Evolutionary conservation across 2,888 invertebrate species (phyloP).

Genomic region (Lottia scabra): DNA sequence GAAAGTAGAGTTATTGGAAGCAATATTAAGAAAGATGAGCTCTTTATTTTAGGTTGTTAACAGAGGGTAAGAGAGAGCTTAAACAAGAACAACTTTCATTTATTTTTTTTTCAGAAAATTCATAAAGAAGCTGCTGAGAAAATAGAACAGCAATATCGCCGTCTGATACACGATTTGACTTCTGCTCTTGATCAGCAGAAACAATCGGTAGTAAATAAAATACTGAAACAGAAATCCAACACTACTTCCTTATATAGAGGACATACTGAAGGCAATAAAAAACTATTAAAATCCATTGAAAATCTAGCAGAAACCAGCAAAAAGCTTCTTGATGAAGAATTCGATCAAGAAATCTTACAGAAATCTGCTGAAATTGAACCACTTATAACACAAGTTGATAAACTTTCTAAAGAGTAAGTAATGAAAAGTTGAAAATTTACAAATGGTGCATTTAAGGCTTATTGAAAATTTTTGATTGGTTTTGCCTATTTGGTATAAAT

Average conservation of each 20-base stretch:
- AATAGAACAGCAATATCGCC: conserved; percentile 51
- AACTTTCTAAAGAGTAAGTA: conserved; percentile 29
- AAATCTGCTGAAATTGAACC: conserved; percentile 43
- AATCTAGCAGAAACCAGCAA: conserved; percentile 43
- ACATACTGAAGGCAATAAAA: conserved; percentile 41
- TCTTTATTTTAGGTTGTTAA: too few relatives aligned
- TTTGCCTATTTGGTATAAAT: too few relatives aligned
- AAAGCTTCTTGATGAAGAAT: conserved; percentile 46
- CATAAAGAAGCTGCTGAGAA: conserved; percentile 48
- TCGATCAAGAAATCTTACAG: conserved; percentile 41
- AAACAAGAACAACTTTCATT: too few relatives aligned
- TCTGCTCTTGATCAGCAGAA: conserved; percentile 46
- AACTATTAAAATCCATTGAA: conserved; percentile 41
- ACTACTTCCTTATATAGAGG: conserved; percentile 32
- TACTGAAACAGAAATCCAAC: conserved; percentile 31
- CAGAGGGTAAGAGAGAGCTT: too few relatives aligned
- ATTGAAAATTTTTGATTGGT: too few relatives aligned
- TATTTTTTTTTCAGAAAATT: conserved; percentile 36
- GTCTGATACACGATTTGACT: conserved; percentile 52
- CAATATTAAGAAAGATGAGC: too few relatives aligned
- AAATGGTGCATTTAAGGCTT: too few relatives aligned
- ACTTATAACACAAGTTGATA: conserved; percentile 35
- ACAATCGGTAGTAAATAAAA: conserved; percentile 33
- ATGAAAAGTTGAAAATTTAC: too few relatives aligned
- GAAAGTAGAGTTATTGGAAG: too few relatives aligned